Evolutionary conservation across 2,797 vertebrate species (phyloP), one percentile per base, ranked within the genome.

Genomic region (Psittacula echo): DNA sequence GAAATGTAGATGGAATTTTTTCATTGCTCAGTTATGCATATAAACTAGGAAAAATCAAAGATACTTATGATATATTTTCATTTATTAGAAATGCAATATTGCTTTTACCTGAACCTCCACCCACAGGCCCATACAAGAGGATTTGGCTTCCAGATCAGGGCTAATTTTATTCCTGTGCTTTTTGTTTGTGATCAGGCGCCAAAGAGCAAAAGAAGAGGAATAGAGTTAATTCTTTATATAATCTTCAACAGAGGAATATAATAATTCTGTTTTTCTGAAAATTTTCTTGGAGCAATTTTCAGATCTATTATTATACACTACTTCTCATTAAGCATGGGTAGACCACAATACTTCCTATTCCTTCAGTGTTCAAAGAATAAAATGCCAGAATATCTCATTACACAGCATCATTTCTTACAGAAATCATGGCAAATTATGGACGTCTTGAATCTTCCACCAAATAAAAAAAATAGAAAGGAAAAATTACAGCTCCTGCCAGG

Each of bases 371-470:
- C 81, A 48, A 92, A 78, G 44, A 75, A 74, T 53, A 87, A 71
- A 67, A 62, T 93, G 19, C 56, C 68, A 83, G 72, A 85, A 70
- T 85, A 37, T 65, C 44, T 88, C 47, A 78, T 81, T 67, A 47
- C 39, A 78, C 23, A 50, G 11, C 39, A 76, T 47, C 2, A 0
- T 84, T 93, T 95, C 92, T 93, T 90, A 73, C 90, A 90, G 62
- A n/a, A 78, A 76, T 75, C 67, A 50, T 60, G 37, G 54, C 85
- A 90, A 84, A 92, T 93, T 86, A 93, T 81, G 62, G 58, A 84
- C 48, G 29, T 78, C 45, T 77, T 94, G 70, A 90, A 53, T 90
- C 80, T 94, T 78, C 45, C 37, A 86, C 37, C 5, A 62, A 75
- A 74, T 13, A 1, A 54, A 77, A 81, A 64, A 73, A 70, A 13